These are phyloP conservation scores for Drosophila rubida DNA, from an alignment of 2,888 invertebrate species.

Conservation along the genomic window DNA sequence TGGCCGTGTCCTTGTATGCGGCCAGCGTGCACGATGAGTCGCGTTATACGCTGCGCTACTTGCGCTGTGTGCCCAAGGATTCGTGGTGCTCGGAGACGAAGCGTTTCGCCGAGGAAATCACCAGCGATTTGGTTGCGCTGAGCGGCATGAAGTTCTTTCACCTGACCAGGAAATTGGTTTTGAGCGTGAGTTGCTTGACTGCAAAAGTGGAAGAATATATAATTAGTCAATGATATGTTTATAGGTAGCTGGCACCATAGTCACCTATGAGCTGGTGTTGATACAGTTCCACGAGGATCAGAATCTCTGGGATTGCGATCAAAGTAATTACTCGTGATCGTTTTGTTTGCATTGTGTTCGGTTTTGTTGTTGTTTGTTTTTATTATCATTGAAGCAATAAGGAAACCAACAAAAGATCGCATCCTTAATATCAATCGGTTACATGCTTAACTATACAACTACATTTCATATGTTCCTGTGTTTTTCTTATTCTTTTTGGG, in stretches of 20 bases:
- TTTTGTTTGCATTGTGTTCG: constrained; percentile 41
- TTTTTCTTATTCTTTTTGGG: background rate
- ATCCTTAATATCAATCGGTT: constrained; percentile 77
- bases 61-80: constrained; percentile 85
- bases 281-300: constrained; percentile 86
- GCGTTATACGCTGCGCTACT: constrained; percentile 83
- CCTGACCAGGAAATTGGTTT: constrained; percentile 83
- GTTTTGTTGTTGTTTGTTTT: constrained; percentile 26
- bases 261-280: constrained; percentile 87
- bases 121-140: constrained; percentile 82
- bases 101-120: constrained; percentile 83
- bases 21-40: constrained; percentile 87
- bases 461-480: constrained; percentile 41
- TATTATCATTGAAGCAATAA: constrained; percentile 74
- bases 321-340: constrained; percentile 55
- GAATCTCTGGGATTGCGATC: constrained; percentile 75
- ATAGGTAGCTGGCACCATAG: constrained; percentile 87
- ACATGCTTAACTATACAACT: constrained; percentile 71
- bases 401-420: constrained; percentile 79
- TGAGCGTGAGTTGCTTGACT: constrained; percentile 73
- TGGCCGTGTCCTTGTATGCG: constrained; percentile 86
- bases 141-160: constrained; percentile 84
- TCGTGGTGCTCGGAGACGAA: constrained; percentile 85
- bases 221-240: no score
- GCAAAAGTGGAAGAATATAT: background rate